Evolutionary conservation across 2,113 vertebrate genomes (phyloP).

Genomic region (Paramisgurnus dabryanus): DNA sequence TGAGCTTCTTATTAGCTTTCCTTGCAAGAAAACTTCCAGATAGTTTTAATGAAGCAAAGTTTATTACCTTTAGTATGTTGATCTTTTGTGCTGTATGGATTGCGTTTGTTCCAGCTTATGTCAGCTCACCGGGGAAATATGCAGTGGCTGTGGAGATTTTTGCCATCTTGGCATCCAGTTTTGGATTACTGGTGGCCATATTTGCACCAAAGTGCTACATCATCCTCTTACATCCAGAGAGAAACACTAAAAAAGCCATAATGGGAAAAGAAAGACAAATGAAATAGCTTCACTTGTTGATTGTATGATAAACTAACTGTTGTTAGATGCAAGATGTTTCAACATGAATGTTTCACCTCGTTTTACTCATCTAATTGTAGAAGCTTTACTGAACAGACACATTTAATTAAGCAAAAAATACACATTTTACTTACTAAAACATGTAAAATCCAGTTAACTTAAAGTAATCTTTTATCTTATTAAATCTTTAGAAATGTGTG

Average conservation of each 20-base stretch:
- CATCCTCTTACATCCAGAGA: conserved; percentile 67
- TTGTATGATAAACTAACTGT: neutral
- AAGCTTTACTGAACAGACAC: neutral
- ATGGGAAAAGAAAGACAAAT: conserved; percentile 48
- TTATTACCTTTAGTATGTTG: conserved; percentile 69
- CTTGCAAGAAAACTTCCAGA: conserved; percentile 64
- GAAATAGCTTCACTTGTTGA: neutral
- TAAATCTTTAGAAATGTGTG: no score
- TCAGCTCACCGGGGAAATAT: conserved; percentile 63
- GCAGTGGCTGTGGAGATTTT: conserved; percentile 59
- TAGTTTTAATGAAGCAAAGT: conserved; percentile 67
- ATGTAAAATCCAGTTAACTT: no score
- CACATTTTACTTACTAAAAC: no score
- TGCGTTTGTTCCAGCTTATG: conserved; percentile 57
- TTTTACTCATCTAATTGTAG: neutral
- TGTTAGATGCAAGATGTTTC: neutral
- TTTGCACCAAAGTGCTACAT: conserved; percentile 75
- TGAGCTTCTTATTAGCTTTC: conserved; percentile 63
- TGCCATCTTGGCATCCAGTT: conserved; percentile 63
- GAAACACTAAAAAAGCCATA: conserved; percentile 70
- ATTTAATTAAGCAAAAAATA: no score
- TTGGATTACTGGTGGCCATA: conserved; percentile 65
- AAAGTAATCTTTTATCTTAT: no score
- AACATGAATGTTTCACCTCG: no score
- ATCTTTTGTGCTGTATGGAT: conserved; percentile 64